These are phyloP conservation scores for Perca flavescens DNA, from an alignment of 2,113 vertebrate species.

Conservation along the genomic window DNA sequence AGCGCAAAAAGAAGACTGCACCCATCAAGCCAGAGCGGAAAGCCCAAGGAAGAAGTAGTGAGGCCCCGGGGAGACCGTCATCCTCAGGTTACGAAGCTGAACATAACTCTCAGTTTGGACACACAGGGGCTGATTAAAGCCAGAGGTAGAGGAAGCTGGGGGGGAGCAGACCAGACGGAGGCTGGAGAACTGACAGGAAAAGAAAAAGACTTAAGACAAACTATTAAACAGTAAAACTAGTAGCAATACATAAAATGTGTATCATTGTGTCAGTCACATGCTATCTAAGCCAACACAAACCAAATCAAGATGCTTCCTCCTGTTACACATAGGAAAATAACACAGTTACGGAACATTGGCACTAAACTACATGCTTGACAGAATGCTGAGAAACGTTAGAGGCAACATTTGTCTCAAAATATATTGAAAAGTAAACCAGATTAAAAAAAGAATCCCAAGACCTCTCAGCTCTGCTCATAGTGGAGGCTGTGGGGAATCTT, in stretches of 20 bases:
- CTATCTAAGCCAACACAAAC: neutral
- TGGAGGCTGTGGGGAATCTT: neutral
- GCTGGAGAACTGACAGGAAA: conserved; percentile 6
- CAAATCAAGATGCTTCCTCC: neutral
- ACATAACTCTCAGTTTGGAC: conserved; percentile 62
- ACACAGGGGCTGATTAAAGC: conserved; percentile 61
- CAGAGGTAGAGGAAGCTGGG: conserved; percentile 53
- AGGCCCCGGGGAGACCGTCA: conserved; percentile 57
- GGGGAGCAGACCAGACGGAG: conserved; percentile 4
- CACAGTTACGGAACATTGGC: neutral
- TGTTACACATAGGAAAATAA: neutral
- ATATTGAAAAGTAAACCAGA: too few species aligned
- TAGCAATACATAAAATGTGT: neutral
- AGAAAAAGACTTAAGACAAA: neutral
- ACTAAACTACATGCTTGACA: neutral
- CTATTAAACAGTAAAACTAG: conserved; percentile 8
- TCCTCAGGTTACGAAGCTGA: conserved; percentile 73
- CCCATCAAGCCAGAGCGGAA: conserved; percentile 57
- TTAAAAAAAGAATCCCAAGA: too few species aligned
- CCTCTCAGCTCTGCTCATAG: too few species aligned
- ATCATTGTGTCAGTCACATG: neutral
- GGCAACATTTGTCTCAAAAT: neutral
- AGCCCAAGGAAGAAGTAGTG: conserved; percentile 60
- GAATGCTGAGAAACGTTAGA: neutral
- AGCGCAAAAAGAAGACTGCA: conserved; percentile 62